These are phyloP conservation scores for Anastrepha ludens DNA, from an alignment of 1,140 invertebrate genomes.

Conservation along the genomic window DNA sequence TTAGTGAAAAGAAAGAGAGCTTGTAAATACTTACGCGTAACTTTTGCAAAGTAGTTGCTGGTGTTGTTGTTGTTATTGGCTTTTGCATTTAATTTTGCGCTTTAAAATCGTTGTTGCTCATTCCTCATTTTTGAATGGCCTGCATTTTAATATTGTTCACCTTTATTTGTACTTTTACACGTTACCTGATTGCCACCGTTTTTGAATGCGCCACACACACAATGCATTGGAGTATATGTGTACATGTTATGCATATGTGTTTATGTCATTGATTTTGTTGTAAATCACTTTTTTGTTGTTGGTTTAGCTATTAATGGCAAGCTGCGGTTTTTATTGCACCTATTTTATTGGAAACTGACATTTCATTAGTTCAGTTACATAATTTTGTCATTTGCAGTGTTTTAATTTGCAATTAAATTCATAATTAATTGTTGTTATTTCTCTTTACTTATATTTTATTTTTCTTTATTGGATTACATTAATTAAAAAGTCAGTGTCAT, in stretches of 20 bases:
- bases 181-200: background rate
- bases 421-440: constrained; percentile 1
- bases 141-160: background rate
- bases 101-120: background rate
- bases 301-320: background rate
- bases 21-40: background rate
- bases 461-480: constrained; percentile 36
- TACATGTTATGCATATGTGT: background rate
- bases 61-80: background rate
- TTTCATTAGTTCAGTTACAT: background rate
- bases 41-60: background rate
- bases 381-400: background rate
- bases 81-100: background rate
- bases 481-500: constrained; percentile 49
- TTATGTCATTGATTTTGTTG: background rate
- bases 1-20: background rate
- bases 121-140: background rate
- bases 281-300: background rate
- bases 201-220: background rate
- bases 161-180: background rate
- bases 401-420: background rate
- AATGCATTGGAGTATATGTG: background rate
- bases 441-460: background rate
- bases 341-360: background rate
- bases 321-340: background rate